A percentile compares a stretch with the other conserved stretches of the same genome.
Conservation (phyloP, 2,113 vertebrate genomes). For the Chrysemys picta region DNA sequence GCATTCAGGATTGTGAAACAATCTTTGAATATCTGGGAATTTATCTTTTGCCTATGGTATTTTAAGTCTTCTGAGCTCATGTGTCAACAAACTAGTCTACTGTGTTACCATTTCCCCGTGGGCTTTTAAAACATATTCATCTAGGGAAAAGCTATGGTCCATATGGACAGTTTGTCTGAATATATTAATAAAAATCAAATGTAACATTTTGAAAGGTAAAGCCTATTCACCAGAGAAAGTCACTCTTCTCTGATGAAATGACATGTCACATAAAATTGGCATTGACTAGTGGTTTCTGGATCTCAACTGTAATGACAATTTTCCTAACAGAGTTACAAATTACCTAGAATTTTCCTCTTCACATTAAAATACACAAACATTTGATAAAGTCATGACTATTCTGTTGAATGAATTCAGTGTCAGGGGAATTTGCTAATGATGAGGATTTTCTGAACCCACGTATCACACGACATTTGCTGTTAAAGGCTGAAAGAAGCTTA, state of each 20-base stretch:
- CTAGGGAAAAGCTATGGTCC: not conserved
- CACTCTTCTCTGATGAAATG: not conserved
- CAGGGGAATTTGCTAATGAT: constrained; percentile 59
- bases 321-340: constrained; percentile 27
- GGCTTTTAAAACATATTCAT: constrained; percentile 30
- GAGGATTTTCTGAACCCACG: not conserved
- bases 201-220: constrained; percentile 26
- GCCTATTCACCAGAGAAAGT: not conserved
- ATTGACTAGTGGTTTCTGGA: not conserved
- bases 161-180: constrained; percentile 33
- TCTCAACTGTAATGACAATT: not conserved
- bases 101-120: constrained; percentile 33
- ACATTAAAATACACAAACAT: constrained; percentile 56
- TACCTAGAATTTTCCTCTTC: constrained; percentile 45
- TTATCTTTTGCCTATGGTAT: constrained; percentile 28
- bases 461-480: not conserved
- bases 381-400: constrained; percentile 69
- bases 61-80: constrained; percentile 25
- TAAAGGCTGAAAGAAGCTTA: not conserved
- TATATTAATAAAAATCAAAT: constrained; percentile 24
- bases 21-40: constrained; percentile 39
- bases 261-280: constrained; percentile 1
- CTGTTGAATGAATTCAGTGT: not conserved
- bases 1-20: constrained; percentile 41
- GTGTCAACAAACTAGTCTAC: constrained; percentile 30